phyloP scores from a whole-genome alignment of 2,113 vertebrate genomes.

The Platysternon megacephalum region DNA sequence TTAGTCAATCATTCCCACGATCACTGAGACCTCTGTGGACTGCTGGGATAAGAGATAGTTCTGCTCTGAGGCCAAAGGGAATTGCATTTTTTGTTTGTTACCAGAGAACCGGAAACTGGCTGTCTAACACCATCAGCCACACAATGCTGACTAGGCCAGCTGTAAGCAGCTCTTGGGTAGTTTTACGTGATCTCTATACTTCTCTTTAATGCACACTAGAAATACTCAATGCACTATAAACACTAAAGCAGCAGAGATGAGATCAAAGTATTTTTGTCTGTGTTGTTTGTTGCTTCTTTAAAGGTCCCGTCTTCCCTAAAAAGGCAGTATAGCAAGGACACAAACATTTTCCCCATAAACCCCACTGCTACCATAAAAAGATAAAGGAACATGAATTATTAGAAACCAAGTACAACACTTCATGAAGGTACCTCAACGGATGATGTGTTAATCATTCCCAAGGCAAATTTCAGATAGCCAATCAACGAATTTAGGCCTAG shows the following conservation, averaged over 20 bases:
- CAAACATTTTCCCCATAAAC: background rate
- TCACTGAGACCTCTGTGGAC: background rate
- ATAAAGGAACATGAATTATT: background rate
- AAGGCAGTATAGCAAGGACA: background rate
- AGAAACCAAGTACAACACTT: background rate
- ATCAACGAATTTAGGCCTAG: background rate
- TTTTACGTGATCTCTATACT: background rate
- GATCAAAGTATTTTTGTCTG: background rate
- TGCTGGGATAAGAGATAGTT: background rate
- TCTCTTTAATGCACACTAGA: background rate
- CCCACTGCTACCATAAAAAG: background rate
- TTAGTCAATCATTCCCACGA: constrained; percentile 1
- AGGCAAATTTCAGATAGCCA: accelerated
- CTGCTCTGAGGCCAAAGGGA: background rate
- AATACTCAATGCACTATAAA: background rate
- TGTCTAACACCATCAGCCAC: background rate
- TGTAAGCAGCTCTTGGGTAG: background rate
- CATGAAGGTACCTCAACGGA: background rate
- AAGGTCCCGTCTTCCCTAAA: background rate
- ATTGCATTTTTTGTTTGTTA: background rate
- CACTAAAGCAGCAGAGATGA: background rate
- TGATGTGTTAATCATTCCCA: background rate
- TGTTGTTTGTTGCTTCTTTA: background rate
- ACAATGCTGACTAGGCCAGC: background rate
- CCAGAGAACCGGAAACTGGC: background rate